phyloP scores from a whole-genome alignment of 2,113 vertebrate genomes.

The Notarius lentiginosus region DNA sequence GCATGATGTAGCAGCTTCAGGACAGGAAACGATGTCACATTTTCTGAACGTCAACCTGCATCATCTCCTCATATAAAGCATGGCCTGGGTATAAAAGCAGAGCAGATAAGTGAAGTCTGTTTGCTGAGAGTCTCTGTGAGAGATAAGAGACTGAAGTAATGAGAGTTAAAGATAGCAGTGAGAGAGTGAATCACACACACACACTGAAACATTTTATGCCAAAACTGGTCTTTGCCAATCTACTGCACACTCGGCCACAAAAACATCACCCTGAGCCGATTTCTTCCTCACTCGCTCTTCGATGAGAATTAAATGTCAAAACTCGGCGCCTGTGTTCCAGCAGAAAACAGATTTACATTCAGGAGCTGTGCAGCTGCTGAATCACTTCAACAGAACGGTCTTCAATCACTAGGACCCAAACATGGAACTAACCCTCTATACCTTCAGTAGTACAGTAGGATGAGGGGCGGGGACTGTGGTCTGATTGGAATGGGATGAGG shows the following conservation, averaged over 20 bases:
- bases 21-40: neutral
- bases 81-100: neutral
- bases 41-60: neutral
- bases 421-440: neutral
- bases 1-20: neutral
- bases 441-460: neutral
- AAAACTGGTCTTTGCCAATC: neutral
- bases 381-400: neutral
- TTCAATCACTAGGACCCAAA: neutral
- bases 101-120: constrained; percentile 10
- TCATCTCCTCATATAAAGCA: neutral
- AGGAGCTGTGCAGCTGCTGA: neutral
- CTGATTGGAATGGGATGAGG: neutral
- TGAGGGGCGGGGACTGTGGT: neutral
- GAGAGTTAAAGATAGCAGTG: neutral
- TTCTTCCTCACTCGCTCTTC: neutral
- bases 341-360: neutral
- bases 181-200: neutral
- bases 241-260: neutral
- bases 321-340: neutral
- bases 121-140: neutral
- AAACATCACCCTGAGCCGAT: neutral
- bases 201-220: neutral
- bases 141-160: constrained; percentile 15
- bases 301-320: neutral